A percentile compares a stretch with the other conserved stretches of the same genome.
phyloP scores from a whole-genome alignment of 2,797 vertebrate species.

The Threskiornis aethiopicus region DNA sequence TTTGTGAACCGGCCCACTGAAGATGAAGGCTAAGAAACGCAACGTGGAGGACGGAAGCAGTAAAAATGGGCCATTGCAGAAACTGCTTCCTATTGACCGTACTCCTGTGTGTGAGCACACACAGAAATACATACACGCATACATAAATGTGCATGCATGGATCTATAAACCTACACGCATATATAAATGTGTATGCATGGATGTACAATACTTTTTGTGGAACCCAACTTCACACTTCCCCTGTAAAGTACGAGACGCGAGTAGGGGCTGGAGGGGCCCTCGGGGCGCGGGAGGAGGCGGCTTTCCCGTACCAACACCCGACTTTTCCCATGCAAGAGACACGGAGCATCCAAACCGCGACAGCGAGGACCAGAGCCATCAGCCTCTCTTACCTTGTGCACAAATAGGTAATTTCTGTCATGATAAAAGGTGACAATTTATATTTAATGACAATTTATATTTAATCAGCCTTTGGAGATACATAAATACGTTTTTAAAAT shows the following conservation, averaged over 20 bases:
- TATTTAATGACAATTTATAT: neutral
- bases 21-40: neutral
- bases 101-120: accelerated
- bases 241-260: neutral
- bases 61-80: neutral
- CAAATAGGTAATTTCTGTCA: neutral
- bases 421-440: neutral
- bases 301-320: accelerated
- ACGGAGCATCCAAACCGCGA: accelerated
- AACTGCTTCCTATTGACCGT: neutral
- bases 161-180: too few species aligned
- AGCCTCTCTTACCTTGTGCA: neutral
- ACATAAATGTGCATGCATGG: too few species aligned
- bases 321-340: neutral
- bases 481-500: neutral
- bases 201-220: neutral
- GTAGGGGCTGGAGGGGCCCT: neutral
- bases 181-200: too few species aligned
- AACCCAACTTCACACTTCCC: neutral
- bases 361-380: accelerated
- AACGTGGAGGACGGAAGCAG: neutral
- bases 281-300: accelerated
- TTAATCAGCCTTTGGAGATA: neutral
- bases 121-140: accelerated
- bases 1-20: neutral